Conservation (phyloP, 2,797 vertebrate genomes). For the Enteromius afrohamiltoni region DNA sequence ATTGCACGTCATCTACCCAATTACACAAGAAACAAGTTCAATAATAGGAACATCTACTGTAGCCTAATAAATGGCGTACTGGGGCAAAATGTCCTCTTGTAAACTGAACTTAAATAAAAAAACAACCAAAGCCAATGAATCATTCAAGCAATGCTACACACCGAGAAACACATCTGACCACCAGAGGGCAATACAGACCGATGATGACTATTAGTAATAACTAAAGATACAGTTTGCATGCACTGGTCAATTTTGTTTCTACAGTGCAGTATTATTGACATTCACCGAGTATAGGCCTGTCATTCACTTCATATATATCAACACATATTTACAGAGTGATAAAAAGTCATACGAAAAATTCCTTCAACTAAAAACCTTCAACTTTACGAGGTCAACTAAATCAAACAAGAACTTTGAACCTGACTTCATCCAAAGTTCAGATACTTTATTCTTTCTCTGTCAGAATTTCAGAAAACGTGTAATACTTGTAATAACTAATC, state of each 20-base stretch:
- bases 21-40: not conserved
- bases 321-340: not conserved
- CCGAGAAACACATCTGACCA: not conserved
- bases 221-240: not conserved
- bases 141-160: not conserved
- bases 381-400: not conserved
- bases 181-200: constrained; percentile 25
- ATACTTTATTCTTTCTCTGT: not conserved
- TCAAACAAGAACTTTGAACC: not conserved
- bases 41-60: not conserved
- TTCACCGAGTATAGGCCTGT: too few relatives aligned
- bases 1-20: not conserved
- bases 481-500: not conserved
- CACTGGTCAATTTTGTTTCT: not conserved
- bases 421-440: not conserved
- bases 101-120: not conserved
- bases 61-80: not conserved
- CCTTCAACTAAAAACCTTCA: not conserved
- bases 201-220: not conserved
- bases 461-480: not conserved
- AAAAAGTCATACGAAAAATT: not conserved
- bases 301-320: too few relatives aligned
- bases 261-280: not conserved
- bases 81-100: not conserved
- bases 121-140: too few relatives aligned